Evolutionary conservation across 2,113 vertebrate species (phyloP).

Genomic region (Coracopsis vasa): DNA sequence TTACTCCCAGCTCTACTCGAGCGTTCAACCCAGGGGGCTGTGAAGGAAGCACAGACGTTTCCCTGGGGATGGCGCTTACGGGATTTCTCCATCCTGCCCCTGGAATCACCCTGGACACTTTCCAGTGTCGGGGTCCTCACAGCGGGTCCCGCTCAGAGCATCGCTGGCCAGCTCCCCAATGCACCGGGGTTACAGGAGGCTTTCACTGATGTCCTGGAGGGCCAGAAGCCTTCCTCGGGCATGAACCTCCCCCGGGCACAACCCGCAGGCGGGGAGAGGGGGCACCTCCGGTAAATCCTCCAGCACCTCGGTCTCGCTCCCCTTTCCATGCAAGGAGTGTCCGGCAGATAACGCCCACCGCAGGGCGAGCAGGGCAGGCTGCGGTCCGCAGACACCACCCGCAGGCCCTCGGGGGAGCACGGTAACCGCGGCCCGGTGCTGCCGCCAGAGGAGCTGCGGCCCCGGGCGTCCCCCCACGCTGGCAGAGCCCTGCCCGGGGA

Average conservation of each 20-base stretch:
- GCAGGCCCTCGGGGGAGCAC: background rate
- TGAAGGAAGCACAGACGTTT: background rate
- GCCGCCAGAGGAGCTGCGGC: background rate
- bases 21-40: background rate
- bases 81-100: background rate
- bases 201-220: background rate
- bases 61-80: fast-evolving
- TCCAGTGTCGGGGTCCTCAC: fast-evolving
- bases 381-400: background rate
- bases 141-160: background rate
- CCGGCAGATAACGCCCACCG: background rate
- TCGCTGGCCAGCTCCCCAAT: fast-evolving
- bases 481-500: background rate
- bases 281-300: background rate
- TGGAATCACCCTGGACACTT: background rate
- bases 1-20: background rate
- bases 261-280: background rate
- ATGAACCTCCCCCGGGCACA: background rate
- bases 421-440: background rate
- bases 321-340: background rate
- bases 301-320: background rate
- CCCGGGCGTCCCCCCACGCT: background rate
- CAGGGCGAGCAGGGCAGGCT: background rate
- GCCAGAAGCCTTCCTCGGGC: background rate
- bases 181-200: fast-evolving